Evolutionary conservation across 2,797 vertebrate genomes (phyloP).

Genomic region (Cyclopterus lumpus): DNA sequence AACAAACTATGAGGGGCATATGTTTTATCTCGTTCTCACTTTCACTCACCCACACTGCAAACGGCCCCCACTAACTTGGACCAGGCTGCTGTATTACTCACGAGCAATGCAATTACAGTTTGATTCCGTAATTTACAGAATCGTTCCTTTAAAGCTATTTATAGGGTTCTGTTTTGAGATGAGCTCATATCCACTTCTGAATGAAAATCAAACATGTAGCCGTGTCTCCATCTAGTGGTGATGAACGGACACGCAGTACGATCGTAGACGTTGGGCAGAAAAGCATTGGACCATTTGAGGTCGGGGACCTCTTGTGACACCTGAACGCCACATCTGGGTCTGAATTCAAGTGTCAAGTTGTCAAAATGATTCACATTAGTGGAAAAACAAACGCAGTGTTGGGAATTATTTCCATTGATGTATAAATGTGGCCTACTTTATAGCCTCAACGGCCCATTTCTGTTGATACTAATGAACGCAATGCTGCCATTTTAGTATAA

Average conservation of each 20-base stretch:
- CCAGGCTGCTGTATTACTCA: neutral
- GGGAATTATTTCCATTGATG: neutral
- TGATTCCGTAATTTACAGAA: neutral
- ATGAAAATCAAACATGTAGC: slow-evolving; percentile 27
- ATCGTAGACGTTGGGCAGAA: neutral
- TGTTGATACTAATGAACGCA: neutral
- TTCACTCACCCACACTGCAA: neutral
- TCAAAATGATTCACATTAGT: neutral
- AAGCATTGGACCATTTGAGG: neutral
- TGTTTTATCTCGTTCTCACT: neutral
- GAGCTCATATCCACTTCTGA: slow-evolving; percentile 27
- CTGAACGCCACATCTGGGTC: neutral
- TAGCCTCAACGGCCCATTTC: neutral
- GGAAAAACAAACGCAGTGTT: neutral
- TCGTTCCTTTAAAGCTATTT: slow-evolving; percentile 5
- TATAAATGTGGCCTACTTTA: neutral
- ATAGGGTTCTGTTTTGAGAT: slow-evolving; percentile 16
- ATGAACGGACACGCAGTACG: neutral
- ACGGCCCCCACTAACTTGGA: neutral
- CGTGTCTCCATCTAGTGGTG: slow-evolving; percentile 76
- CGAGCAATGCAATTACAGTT: neutral
- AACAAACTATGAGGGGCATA: slow-evolving; percentile 1
- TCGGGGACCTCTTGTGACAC: neutral
- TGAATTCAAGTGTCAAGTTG: neutral
- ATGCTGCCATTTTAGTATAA: neutral